Base-by-base conservation (phyloP, 2,113 vertebrate species). In the Sorex araneus region DNA sequence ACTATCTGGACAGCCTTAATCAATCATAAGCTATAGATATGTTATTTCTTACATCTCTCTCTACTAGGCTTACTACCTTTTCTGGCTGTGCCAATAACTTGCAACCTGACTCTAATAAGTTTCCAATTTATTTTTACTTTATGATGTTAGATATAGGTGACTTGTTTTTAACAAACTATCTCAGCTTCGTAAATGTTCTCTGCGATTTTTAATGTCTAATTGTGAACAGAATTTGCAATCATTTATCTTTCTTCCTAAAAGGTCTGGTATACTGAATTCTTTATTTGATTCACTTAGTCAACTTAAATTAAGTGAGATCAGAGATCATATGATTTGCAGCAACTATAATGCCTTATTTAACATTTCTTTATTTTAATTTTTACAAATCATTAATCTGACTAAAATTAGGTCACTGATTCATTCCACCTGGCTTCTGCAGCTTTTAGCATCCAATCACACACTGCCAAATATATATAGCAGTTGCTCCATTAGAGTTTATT, bases 401-500 rank as follows among this genome's bases (percentile, higher is more conserved):
- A 90, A 90, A 90, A 87, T 95, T 87, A 84, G 25, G 6, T 73
- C 1, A 2, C 64, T 84, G 36, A 67, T 93, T 93, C 84, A 75
- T 83, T 16, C 34, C 34, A 67, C 77, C 2, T 67, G 36, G 12
- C 54, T 69, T 23, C 79, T 6, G 76, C 1, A 57, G 8, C 47
- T 82, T 81, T 54, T 50, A 85, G 40, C 88, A 83, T 30, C 34
- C n/a, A 78, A 50, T 70, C 11, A 73, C 12, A 45, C 18, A 40
- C 50, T 74, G 21, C 60, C 64, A 92, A 87, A 50, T 71, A 73
- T 32, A n/a, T 60, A 73, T n/a, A 76, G 27, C 27, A 84, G 30
- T 71, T 92, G 8, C 3, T 86, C 16, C 8, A 21, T 75, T 80
- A 77, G 23, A 54, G 1, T 88, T 66, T 76, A 18, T n/a, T 81